Percentiles rank a stretch among this genome's conserved stretches.
Evolutionary conservation across 1,140 invertebrate species (phyloP).

Genomic region (Trachelipus rathkii): DNA sequence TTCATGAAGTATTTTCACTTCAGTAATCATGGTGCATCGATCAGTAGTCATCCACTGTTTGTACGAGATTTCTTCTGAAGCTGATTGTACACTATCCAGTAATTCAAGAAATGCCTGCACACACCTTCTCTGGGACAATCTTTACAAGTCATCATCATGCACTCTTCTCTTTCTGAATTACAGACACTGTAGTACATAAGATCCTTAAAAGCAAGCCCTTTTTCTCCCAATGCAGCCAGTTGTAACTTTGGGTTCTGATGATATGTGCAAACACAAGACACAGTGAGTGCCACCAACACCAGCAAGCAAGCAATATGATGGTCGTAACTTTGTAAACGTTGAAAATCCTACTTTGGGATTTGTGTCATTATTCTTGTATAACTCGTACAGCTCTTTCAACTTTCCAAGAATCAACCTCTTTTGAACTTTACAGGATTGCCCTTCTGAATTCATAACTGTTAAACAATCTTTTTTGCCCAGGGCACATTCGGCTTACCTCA

Average conservation of each 20-base stretch:
- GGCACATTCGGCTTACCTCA: too few relatives aligned
- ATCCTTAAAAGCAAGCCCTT: conserved; percentile 1
- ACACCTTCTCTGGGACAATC: conserved; percentile 12
- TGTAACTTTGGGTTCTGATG: conserved; percentile 10
- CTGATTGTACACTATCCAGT: too few relatives aligned
- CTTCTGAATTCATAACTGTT: background rate
- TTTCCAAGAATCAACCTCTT: background rate
- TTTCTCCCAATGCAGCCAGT: background rate
- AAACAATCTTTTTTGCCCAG: too few relatives aligned
- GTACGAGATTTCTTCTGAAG: background rate
- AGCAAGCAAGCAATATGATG: background rate
- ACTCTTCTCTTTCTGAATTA: background rate
- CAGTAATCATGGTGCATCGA: conserved; percentile 2
- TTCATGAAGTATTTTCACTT: background rate
- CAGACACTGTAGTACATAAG: conserved; percentile 16
- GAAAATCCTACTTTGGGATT: conserved; percentile 19
- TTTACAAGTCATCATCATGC: conserved; percentile 3
- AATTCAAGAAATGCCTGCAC: background rate
- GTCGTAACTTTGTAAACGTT: background rate
- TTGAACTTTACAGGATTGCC: background rate
- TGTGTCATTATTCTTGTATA: background rate
- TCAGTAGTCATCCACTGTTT: conserved; percentile 10
- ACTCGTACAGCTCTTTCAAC: background rate
- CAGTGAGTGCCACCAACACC: background rate
- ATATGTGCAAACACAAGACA: conserved; percentile 1